phyloP scores from a whole-genome alignment of 1,140 invertebrate genomes.

The Drosophila quadrilineata region DNA sequence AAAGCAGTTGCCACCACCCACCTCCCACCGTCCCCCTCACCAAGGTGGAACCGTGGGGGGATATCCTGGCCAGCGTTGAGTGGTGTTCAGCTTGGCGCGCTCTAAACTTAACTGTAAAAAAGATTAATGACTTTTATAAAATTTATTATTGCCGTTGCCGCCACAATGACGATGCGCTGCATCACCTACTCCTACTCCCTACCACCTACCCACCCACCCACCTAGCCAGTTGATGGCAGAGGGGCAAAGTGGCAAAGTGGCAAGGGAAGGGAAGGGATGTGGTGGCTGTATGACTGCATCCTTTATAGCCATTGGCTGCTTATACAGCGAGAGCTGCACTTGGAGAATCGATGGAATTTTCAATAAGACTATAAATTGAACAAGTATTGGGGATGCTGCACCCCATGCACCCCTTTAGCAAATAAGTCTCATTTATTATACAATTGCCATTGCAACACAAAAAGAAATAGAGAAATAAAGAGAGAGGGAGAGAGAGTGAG shows the following conservation, averaged over 20 bases:
- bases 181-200: not conserved
- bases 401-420: conserved; percentile 31
- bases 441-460: conserved; percentile 53
- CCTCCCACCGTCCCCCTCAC: not conserved
- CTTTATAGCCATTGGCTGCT: too few relatives aligned
- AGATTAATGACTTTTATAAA: conserved; percentile 79
- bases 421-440: conserved; percentile 73
- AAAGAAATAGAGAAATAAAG: not conserved
- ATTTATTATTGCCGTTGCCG: conserved; percentile 72
- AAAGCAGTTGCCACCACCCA: not conserved
- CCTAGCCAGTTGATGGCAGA: too few relatives aligned
- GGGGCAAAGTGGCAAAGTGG: too few relatives aligned
- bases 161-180: conserved; percentile 44
- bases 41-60: too few relatives aligned
- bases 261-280: too few relatives aligned
- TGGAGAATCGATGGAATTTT: conserved; percentile 48
- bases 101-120: conserved; percentile 48
- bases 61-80: too few relatives aligned
- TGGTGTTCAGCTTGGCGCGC: conserved; percentile 14
- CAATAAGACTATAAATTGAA: conserved; percentile 71
- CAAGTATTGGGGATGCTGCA: conserved; percentile 29
- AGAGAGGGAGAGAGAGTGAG: not conserved
- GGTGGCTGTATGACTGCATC: too few relatives aligned
- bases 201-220: not conserved
- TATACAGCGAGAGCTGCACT: not conserved